phyloP scores from a whole-genome alignment of 2,797 vertebrate species.

The Brachyalestes nurse region DNA sequence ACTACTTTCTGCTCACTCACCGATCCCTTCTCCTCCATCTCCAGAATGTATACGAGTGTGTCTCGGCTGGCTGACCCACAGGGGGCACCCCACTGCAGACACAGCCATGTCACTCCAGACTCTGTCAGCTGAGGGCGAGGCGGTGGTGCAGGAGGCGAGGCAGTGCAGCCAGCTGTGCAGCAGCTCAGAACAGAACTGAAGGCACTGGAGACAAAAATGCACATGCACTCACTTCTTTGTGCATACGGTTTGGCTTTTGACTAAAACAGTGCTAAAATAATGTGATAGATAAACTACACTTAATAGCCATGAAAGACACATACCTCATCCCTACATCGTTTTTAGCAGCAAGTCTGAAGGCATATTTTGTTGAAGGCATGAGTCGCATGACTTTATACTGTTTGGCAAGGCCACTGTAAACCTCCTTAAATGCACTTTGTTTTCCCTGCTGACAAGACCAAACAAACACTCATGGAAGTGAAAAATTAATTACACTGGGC shows the following conservation, averaged over 20 bases:
- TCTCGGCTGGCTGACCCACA: slow-evolving; percentile 65
- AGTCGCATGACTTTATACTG: slow-evolving; percentile 80
- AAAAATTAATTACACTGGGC: background rate
- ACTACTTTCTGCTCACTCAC: slow-evolving; percentile 66
- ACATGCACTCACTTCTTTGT: background rate
- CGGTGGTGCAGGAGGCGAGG: slow-evolving; percentile 64
- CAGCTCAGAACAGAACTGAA: slow-evolving; percentile 77
- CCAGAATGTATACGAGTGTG: slow-evolving; percentile 74
- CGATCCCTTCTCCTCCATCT: slow-evolving; percentile 81
- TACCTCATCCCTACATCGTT: slow-evolving; percentile 83
- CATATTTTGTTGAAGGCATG: slow-evolving; percentile 77
- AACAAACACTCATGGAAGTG: background rate
- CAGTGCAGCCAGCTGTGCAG: slow-evolving; percentile 72
- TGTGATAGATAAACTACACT: background rate
- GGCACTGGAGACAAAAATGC: slow-evolving; percentile 63
- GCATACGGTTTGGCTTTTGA: background rate
- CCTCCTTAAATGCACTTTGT: slow-evolving; percentile 77
- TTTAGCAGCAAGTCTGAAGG: slow-evolving; percentile 81
- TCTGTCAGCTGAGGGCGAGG: slow-evolving; percentile 65
- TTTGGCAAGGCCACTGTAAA: slow-evolving; percentile 81
- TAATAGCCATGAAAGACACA: background rate
- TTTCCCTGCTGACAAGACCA: slow-evolving; percentile 69
- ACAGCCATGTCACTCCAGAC: slow-evolving; percentile 73
- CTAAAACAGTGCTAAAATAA: background rate
- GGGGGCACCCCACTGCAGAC: slow-evolving; percentile 74